Conservation (phyloP, 2,797 vertebrate species). For the Tiaroga cobitis region DNA sequence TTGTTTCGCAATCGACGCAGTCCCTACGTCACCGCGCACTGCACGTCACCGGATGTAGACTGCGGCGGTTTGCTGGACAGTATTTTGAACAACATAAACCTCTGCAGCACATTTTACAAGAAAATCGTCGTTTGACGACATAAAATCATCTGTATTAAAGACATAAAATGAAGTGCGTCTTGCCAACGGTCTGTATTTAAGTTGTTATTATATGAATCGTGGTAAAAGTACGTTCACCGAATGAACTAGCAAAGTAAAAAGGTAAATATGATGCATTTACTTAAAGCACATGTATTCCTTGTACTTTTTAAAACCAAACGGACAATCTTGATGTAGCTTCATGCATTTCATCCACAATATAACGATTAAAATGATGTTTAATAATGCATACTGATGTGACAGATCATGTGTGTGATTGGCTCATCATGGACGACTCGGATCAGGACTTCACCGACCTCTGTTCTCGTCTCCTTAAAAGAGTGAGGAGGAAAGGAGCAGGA, state of each 20-base stretch:
- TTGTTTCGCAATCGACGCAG: neutral
- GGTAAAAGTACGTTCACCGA: neutral
- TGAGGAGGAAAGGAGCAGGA: slow-evolving; percentile 74
- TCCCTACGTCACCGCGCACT: neutral
- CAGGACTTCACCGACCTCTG: slow-evolving; percentile 88
- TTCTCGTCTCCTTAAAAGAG: slow-evolving; percentile 82
- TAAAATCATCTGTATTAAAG: neutral
- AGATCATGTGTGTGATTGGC: neutral
- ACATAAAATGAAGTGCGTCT: neutral
- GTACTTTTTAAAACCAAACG: neutral
- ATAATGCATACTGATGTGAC: neutral
- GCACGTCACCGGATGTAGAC: slow-evolving; percentile 66
- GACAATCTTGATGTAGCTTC: neutral
- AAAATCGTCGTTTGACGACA: neutral
- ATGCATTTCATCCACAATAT: neutral
- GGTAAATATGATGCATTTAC: neutral
- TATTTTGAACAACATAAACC: slow-evolving; percentile 49
- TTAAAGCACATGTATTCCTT: neutral
- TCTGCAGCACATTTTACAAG: neutral
- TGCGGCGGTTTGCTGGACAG: slow-evolving; percentile 41
- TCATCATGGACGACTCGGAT: slow-evolving; percentile 89
- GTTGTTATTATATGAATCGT: neutral
- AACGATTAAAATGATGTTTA: neutral
- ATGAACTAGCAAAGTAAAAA: neutral
- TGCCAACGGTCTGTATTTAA: neutral